Base-by-base conservation (phyloP, 2,797 vertebrate genomes). In the Anniella stebbinsi region DNA sequence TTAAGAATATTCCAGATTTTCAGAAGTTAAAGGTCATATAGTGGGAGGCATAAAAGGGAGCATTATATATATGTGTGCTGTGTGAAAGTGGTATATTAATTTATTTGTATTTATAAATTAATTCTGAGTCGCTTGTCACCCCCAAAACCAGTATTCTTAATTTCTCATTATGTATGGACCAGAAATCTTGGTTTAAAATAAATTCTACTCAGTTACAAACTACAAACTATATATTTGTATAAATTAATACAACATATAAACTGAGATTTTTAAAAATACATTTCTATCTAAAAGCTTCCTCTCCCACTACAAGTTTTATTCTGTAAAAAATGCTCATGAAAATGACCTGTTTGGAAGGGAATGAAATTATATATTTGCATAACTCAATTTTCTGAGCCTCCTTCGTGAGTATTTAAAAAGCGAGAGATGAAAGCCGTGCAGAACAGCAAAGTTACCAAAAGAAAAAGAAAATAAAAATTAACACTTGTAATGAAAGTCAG, bases 371-470 rank as follows among this genome's bases (percentile, higher is more conserved):
- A 94, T 89, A 91, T 83, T 92, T 91, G 90, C 41, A 78, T 87
- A 93, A 92, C 88, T 95, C 92, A 94, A 88, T 94, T 95, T 92
- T 91, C 80, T 93, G 92, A 88, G 88, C 82, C 41, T 89, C 41
- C 48, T 86, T 91, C 70, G 90, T 30, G 86, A 93, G 92, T 95
- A 89, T 70, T 80, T 91, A 94, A 38, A 75, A 51, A 76, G 66
- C 60, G n/a, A 80, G 67, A 48, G 51, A 90, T 84, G 66, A 91
- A 94, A 91, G 80, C 28, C 91, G 66, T 92, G 90, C 8, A 36
- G 89, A 90, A 91, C 33, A 91, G 80, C n/a, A 88, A 93, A 87
- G 69, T 80, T 89, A 92, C 80, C 93, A 87, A 89, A 76, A 93
- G 87, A 66, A 30, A 51, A 86, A 75, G 51, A 87, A 30, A 69